These are phyloP conservation scores for Stegodyphus dumicola DNA, from an alignment of 1,140 invertebrate genomes.

Conservation along the genomic window DNA sequence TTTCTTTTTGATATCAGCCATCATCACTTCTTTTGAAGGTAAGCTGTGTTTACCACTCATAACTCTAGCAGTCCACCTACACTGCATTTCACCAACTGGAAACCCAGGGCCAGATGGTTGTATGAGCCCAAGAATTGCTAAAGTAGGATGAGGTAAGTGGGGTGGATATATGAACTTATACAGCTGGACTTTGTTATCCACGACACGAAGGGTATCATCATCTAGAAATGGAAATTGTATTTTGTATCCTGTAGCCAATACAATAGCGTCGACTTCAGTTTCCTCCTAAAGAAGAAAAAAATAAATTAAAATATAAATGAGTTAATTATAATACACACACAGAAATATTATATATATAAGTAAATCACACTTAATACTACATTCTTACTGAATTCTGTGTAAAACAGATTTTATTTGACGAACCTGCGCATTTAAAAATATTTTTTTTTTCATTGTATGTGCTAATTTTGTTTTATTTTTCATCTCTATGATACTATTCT, in stretches of 20 bases:
- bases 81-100: conserved; percentile 57
- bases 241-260: conserved; percentile 68
- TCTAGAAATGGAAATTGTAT: conserved; percentile 68
- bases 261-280: conserved; percentile 63
- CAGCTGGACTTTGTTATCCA: conserved; percentile 68
- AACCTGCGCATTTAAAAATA: too few species aligned
- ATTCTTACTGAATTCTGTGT: too few species aligned
- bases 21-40: conserved; percentile 60
- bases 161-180: conserved; percentile 70
- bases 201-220: conserved; percentile 59
- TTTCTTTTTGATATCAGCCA: conserved; percentile 58
- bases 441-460: too few species aligned
- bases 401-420: too few species aligned
- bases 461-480: too few species aligned
- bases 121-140: conserved; percentile 55
- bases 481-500: too few species aligned
- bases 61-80: conserved; percentile 44
- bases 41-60: conserved; percentile 63
- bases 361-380: too few species aligned
- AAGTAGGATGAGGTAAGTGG: conserved; percentile 48
- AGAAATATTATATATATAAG: neutral
- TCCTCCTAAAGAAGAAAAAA: conserved; percentile 17
- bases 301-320: conserved; percentile 5
- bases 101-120: conserved; percentile 55
- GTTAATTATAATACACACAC: conserved; percentile 17